A percentile compares a stretch with the other conserved stretches of the same genome.
Evolutionary conservation across 2,888 invertebrate genomes (phyloP).

Genomic region (Eudasyphora cyanicolor): DNA sequence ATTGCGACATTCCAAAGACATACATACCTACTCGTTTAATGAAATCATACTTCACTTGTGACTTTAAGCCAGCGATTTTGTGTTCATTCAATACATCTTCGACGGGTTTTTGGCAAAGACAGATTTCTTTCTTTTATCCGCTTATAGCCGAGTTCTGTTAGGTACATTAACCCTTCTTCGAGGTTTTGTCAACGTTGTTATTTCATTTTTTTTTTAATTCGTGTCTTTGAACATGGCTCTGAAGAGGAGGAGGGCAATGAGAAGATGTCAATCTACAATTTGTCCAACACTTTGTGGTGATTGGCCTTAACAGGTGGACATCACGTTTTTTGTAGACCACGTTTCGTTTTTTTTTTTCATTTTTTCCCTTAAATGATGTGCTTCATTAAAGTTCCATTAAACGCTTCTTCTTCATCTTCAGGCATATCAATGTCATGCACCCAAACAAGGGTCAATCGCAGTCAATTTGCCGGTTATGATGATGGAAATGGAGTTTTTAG

Average conservation of each 20-base stretch:
- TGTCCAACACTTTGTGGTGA: background rate
- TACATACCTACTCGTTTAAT: background rate
- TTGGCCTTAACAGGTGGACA: background rate
- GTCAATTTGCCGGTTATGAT: slow-evolving; percentile 7
- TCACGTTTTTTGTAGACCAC: too few relatives aligned
- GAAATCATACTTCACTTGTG: slow-evolving; percentile 9
- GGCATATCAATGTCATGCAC: slow-evolving; percentile 16
- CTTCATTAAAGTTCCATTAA: slow-evolving; percentile 14
- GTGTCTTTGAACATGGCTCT: background rate
- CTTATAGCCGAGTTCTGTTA: slow-evolving; percentile 22
- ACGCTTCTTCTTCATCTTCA: background rate
- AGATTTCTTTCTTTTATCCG: slow-evolving; percentile 12
- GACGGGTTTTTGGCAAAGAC: background rate
- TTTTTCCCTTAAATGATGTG: background rate
- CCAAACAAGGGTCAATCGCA: background rate
- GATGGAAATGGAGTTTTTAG: background rate
- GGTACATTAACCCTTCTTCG: slow-evolving; percentile 10
- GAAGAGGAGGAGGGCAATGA: too few relatives aligned
- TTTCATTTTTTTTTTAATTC: background rate
- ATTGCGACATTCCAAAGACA: slow-evolving; percentile 4
- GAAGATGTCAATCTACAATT: too few relatives aligned
- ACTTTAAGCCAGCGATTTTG: background rate
- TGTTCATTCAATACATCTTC: slow-evolving; percentile 19
- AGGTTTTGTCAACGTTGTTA: too few relatives aligned
- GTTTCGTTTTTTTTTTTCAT: background rate